Base-by-base conservation (phyloP, 2,797 vertebrate genomes). In the Parauchenoglanis ngamensis region DNA sequence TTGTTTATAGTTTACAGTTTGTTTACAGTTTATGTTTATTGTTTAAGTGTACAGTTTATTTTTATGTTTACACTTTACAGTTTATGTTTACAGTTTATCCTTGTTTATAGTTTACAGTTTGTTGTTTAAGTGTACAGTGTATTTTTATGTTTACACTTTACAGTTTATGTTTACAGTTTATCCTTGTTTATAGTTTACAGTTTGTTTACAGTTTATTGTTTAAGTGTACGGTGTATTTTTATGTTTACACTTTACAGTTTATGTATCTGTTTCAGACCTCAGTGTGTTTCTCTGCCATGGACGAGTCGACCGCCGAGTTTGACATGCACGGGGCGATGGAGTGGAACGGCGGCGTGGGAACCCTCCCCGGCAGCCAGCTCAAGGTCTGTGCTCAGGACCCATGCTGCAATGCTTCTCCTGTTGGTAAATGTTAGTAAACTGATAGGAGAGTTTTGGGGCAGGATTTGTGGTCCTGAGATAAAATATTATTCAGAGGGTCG, bases 241-340 rank as follows among this genome's bases (percentile, higher is more conserved):
- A 3, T 68, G 28, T 31, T 35, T 68, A 68, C n/a, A 68, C 10
- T 72, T 76, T 10, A 28, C 46, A n/a, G 31, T 25, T n/a, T n/a
- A n/a, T 85, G 49, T 83, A 6, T 63, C n/a, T 59, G 61, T 86
- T 88, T 79, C 80, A 89, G 87, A 57, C 61, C 73, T n/a, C 35
- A 15, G 56, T 67, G 83, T 82, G 86, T 25, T 73, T 44, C 44
- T 35, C 68, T 86, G 73, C 46, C 93, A 96, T 97, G 96, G 96
- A 95, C 87, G 94, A 96, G 86, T 95, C 95, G 87, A 93, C 94
- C 28, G 93, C 96, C 91, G 96, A 97, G 85, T 97, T 97, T 91
- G 96, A 97, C 90, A 95, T 97, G 13, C 96, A 96, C 84, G 95
- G 95, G 91, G 96, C 96, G 88, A 97, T 97, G 96, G 96, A 97